phyloP scores from a whole-genome alignment of 2,888 invertebrate species.

The Tinea pellionella region DNA sequence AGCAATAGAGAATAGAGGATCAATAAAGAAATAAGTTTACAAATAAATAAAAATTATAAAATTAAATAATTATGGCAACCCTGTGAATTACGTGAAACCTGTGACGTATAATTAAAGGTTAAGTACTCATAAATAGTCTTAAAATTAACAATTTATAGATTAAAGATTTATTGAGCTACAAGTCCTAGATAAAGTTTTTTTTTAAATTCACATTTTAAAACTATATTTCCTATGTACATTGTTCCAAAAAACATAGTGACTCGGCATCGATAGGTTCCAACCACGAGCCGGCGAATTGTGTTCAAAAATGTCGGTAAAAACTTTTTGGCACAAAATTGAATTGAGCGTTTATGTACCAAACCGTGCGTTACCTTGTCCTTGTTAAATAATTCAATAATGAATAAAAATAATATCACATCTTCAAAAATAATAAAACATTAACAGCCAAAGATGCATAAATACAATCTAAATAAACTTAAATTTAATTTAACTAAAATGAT shows the following conservation, averaged over 20 bases:
- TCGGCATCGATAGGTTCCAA: not conserved
- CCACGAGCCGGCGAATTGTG: not conserved
- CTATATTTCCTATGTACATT: slow-evolving; percentile 7
- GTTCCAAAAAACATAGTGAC: not conserved
- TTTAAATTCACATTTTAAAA: slow-evolving; percentile 8
- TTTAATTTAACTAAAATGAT: not conserved
- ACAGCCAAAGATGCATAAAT: slow-evolving; percentile 9
- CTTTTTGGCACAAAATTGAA: slow-evolving; percentile 48
- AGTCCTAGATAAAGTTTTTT: slow-evolving; percentile 23
- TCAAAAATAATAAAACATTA: not conserved
- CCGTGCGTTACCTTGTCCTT: not conserved
- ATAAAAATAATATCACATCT: slow-evolving; percentile 4
- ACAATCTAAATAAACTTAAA: not conserved
- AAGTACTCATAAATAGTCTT: not conserved
- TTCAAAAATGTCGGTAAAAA: slow-evolving; percentile 9
- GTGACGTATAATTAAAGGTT: slow-evolving; percentile 28
- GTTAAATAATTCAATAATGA: not conserved
- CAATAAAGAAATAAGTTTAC: too few relatives aligned
- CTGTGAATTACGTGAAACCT: slow-evolving; percentile 53
- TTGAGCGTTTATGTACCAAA: slow-evolving; percentile 45
- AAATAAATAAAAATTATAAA: not conserved
- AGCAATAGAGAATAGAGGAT: too few relatives aligned
- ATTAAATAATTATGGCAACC: slow-evolving; percentile 29
- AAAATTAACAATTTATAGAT: not conserved
- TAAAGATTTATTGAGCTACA: slow-evolving; percentile 43